Evolutionary conservation across 2,797 vertebrate genomes (phyloP), one percentile per base, ranked within the genome.

Genomic region (Threskiornis aethiopicus): DNA sequence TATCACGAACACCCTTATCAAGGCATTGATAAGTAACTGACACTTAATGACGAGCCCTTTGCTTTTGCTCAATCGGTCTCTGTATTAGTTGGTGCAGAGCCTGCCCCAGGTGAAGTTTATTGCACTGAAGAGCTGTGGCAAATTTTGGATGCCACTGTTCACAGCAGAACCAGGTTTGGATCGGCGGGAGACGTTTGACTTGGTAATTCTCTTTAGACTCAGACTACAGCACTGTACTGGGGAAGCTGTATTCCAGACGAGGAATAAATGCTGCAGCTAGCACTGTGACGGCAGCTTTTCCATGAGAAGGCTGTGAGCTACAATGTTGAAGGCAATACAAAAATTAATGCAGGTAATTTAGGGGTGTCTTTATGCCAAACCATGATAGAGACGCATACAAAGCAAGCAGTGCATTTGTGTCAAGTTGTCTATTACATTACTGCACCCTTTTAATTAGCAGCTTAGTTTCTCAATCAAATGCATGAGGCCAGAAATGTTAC

Each of bases 371-470:
- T 92, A 93, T 78, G 81, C 69, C 87, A 96, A 95, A 92, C 87
- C 62, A 71, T 26, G 75, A 84, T 49, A 95, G 77, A 13, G 20
- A 72, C 35, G 47, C 88, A 75, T 28, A 81, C 67, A 94, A 84
- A 95, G 73, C 91, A 95, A 95, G 67, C 52, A 70, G 51, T 58
- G 84, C 41, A 28, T 89, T 89, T 90, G 64, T 96, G 82, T 94
- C 76, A 96, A 95, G 72, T 49, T 93, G 75, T 26, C 94, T 95
- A 55, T 87, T 94, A 46, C 71, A 55, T 82, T 71, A 95, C 41
- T 95, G 72, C 65, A 90, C 41, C 46, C 82, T 94, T 97, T 96
- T 96, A 98, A 97, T 96, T 94, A 96, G 86, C 61, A 91, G 78
- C 41, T 89, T 92, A 91, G 86, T 81, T 90, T 88, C 95, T 49